Conservation (phyloP, 2,888 invertebrate species). For the Tipula confusa region DNA sequence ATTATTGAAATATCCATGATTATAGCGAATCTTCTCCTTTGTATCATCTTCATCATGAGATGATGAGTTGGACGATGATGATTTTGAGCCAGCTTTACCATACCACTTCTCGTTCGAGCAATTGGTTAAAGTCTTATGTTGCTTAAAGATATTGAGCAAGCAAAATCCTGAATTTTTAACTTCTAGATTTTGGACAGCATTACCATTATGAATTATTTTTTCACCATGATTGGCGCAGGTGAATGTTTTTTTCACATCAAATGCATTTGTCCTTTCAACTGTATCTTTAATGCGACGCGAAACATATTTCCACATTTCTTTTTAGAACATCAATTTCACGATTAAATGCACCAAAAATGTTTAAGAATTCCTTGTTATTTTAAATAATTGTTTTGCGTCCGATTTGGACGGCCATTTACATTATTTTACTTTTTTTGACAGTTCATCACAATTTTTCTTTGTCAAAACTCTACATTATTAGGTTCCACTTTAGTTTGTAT, state of each 20-base stretch:
- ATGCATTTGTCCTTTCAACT: conserved; percentile 52
- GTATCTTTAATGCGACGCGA: conserved; percentile 53
- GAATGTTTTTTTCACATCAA: conserved; percentile 52
- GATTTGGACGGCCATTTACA: conserved; percentile 29
- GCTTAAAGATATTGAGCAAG: not conserved
- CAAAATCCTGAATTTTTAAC: not conserved
- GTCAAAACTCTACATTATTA: not conserved
- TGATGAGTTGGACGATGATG: not conserved
- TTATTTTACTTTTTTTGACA: not conserved
- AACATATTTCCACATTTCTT: conserved; percentile 56
- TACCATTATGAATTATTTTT: not conserved
- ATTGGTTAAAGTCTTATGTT: not conserved
- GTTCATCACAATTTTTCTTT: not conserved
- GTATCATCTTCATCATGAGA: conserved; percentile 29
- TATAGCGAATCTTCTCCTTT: conserved; percentile 30
- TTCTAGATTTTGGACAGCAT: not conserved
- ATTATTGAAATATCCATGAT: conserved; percentile 28
- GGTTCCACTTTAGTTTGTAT: not conserved
- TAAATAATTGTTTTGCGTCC: not conserved
- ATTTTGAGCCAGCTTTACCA: not conserved
- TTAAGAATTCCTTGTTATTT: not conserved
- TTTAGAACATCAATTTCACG: not conserved
- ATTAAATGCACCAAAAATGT: not conserved
- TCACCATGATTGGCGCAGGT: conserved; percentile 35
- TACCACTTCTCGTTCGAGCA: not conserved